A percentile compares a stretch with the other conserved stretches of the same genome.
These are phyloP conservation scores for Amphipoea lucens DNA, from an alignment of 2,888 invertebrate genomes.

Conservation along the genomic window DNA sequence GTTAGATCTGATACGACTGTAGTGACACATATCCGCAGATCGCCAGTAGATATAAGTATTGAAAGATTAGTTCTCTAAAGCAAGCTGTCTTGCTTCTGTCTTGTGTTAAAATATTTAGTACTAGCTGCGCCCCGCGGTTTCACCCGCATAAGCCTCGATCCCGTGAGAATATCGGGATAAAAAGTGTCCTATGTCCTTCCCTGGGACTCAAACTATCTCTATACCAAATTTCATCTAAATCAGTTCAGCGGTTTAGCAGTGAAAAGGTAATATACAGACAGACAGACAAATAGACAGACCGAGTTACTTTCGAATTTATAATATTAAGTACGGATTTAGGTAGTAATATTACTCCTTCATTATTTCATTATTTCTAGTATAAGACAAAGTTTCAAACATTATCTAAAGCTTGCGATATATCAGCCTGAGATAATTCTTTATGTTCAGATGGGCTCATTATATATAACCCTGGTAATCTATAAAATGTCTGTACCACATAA, in stretches of 20 bases:
- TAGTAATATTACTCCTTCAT: background rate
- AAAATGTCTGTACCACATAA: constrained; percentile 7
- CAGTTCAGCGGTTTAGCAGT: no score
- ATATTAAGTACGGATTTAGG: background rate
- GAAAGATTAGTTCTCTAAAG: constrained; percentile 10
- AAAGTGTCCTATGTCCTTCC: no score
- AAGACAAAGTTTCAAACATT: background rate
- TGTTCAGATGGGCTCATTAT: background rate
- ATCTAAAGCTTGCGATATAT: background rate
- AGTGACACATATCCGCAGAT: constrained; percentile 33
- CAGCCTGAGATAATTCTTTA: background rate
- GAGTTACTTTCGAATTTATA: no score
- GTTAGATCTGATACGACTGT: constrained; percentile 18
- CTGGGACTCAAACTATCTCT: no score
- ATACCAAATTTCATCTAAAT: no score
- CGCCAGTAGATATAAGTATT: background rate
- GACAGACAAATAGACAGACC: no score
- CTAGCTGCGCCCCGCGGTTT: no score
- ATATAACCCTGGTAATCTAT: background rate
- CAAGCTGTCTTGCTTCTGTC: background rate
- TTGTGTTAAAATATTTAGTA: background rate
- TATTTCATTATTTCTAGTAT: background rate
- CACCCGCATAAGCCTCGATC: no score
- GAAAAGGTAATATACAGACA: no score
- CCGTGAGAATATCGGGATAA: no score